Evolutionary conservation across 2,113 vertebrate species (phyloP).

Genomic region (Oncorhynchus gorbuscha): DNA sequence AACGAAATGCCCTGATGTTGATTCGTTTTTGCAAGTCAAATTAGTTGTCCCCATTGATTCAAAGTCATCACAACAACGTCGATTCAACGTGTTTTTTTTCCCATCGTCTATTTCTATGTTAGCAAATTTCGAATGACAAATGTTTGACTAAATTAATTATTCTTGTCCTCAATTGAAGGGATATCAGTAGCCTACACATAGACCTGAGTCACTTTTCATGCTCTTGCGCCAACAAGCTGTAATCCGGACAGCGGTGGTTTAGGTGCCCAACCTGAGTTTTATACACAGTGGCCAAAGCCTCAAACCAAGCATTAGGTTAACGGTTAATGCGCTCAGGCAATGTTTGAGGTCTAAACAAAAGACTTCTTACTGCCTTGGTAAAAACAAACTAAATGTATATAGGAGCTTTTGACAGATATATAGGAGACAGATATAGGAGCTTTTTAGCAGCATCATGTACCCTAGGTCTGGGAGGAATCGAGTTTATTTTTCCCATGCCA

Average conservation of each 20-base stretch:
- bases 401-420: neutral
- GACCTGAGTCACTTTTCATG: too few relatives aligned
- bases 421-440: neutral
- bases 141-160: too few relatives aligned
- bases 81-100: too few relatives aligned
- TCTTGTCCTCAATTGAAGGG: too few relatives aligned
- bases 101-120: too few relatives aligned
- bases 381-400: conserved; percentile 61
- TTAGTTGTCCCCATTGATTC: too few relatives aligned
- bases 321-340: conserved; percentile 49
- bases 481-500: neutral
- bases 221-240: neutral
- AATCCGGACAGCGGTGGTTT: neutral
- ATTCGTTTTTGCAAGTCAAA: too few relatives aligned
- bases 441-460: neutral
- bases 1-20: too few relatives aligned
- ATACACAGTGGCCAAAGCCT: neutral
- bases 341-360: conserved; percentile 61
- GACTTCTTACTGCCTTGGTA: conserved; percentile 25
- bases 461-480: too few relatives aligned
- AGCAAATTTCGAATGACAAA: too few relatives aligned
- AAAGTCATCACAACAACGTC: too few relatives aligned
- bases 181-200: too few relatives aligned
- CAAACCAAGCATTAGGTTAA: conserved; percentile 29
- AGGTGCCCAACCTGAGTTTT: neutral